Percentiles rank a stretch among this genome's conserved stretches.
These are phyloP conservation scores for Lathronympha strigana DNA, from an alignment of 2,888 invertebrate genomes.

Conservation along the genomic window DNA sequence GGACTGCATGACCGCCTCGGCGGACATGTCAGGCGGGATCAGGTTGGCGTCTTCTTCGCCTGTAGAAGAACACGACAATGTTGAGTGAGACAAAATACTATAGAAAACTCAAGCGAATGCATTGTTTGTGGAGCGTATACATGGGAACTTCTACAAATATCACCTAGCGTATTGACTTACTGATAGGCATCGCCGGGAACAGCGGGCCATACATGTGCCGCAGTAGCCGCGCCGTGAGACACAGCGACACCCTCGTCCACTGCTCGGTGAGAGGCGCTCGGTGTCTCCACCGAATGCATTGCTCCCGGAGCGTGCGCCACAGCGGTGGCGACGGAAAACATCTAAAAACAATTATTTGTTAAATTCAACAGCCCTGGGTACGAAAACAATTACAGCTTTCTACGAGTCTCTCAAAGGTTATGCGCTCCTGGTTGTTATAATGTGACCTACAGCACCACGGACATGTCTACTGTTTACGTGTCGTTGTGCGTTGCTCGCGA, in stretches of 20 bases:
- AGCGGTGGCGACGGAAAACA: conserved; percentile 98
- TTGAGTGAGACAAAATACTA: neutral
- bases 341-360: conserved; percentile 49
- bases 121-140: neutral
- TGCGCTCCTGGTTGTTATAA: neutral
- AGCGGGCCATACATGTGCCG: conserved; percentile 94
- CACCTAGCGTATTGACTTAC: conserved; percentile 72
- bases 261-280: conserved; percentile 96
- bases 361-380: no score
- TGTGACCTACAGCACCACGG: no score
- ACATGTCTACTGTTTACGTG: no score
- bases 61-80: conserved; percentile 55
- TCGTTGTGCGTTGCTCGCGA: no score
- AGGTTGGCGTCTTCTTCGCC: conserved; percentile 94
- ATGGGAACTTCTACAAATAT: no score
- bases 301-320: conserved; percentile 97
- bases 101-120: no score
- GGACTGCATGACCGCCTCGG: conserved; percentile 96
- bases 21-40: conserved; percentile 92
- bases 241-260: conserved; percentile 97
- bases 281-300: conserved; percentile 97
- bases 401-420: no score
- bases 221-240: conserved; percentile 92
- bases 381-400: no score
- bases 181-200: conserved; percentile 92